Evolutionary conservation across 2,888 invertebrate genomes (phyloP).

Genomic region (Pseudanteris insignis): DNA sequence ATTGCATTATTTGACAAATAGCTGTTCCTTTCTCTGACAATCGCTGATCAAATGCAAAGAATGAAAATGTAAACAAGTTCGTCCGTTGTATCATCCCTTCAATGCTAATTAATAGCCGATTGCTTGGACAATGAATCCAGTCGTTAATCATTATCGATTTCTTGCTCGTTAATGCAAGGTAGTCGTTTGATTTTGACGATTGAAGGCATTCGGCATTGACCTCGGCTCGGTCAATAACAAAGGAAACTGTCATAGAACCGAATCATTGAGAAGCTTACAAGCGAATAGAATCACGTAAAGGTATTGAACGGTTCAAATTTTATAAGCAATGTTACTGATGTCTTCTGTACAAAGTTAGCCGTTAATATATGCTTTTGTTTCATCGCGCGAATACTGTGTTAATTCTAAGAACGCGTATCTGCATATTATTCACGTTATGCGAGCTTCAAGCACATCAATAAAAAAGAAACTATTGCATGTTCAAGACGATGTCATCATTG

Average conservation of each 20-base stretch:
- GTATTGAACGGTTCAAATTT: conserved; percentile 19
- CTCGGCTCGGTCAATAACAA: conserved; percentile 12
- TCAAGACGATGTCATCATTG: conserved; percentile 3
- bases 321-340: conserved; percentile 18
- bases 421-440: neutral
- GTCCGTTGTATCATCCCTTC: conserved; percentile 31
- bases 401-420: neutral
- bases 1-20: conserved; percentile 32
- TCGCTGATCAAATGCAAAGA: conserved; percentile 27
- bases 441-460: conserved; percentile 1
- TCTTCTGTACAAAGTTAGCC: conserved; percentile 26
- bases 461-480: neutral
- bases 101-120: conserved; percentile 16
- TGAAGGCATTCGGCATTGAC: conserved; percentile 16
- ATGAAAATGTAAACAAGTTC: conserved; percentile 12
- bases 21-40: conserved; percentile 43
- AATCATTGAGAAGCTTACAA: conserved; percentile 1
- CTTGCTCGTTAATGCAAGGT: conserved; percentile 30
- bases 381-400: neutral
- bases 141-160: conserved; percentile 23
- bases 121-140: conserved; percentile 29
- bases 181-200: conserved; percentile 19
- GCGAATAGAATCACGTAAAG: conserved; percentile 9
- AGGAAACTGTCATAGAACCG: conserved; percentile 10
- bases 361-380: conserved; percentile 4